These are phyloP conservation scores for Notodonta ziczac DNA, from an alignment of 2,888 invertebrate species.

Conservation along the genomic window DNA sequence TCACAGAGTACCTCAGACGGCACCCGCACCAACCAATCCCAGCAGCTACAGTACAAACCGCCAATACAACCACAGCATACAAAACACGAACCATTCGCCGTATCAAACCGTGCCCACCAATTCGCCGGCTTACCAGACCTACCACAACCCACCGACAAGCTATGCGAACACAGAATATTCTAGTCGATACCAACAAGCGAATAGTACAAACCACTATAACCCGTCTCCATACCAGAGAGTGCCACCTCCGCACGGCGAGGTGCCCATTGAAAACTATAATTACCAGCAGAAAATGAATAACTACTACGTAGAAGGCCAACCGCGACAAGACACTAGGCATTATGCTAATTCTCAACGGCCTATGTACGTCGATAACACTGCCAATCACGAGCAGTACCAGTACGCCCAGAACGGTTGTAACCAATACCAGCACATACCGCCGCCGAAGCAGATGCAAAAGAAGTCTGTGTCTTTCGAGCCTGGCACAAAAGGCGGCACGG, in stretches of 20 bases:
- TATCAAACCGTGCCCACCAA: slow-evolving; percentile 80
- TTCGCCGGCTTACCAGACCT: slow-evolving; percentile 76
- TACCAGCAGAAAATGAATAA: slow-evolving; percentile 69
- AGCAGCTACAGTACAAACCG: slow-evolving; percentile 58
- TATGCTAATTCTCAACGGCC: slow-evolving; percentile 68
- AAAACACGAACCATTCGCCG: slow-evolving; percentile 57
- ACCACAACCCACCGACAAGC: slow-evolving; percentile 81
- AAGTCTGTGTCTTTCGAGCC: slow-evolving; percentile 90
- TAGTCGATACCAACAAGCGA: slow-evolving; percentile 77
- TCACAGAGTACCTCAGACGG: slow-evolving; percentile 69
- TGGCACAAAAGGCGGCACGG: slow-evolving; percentile 87
- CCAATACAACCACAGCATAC: slow-evolving; percentile 57
- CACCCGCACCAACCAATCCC: slow-evolving; percentile 48
- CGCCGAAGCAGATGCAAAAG: slow-evolving; percentile 86
- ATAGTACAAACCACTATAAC: slow-evolving; percentile 64
- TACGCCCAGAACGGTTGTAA: slow-evolving; percentile 70
- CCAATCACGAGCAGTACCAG: slow-evolving; percentile 61
- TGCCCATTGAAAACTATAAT: slow-evolving; percentile 65
- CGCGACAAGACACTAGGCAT: slow-evolving; percentile 60
- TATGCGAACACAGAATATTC: slow-evolving; percentile 77
- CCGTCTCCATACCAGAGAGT: slow-evolving; percentile 86
- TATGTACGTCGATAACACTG: slow-evolving; percentile 63
- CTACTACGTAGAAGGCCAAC: slow-evolving; percentile 67
- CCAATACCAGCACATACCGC: slow-evolving; percentile 87
- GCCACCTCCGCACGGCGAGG: slow-evolving; percentile 83